These are phyloP conservation scores for Rhorus exstirpatorius DNA, from an alignment of 2,888 invertebrate genomes.

Conservation along the genomic window DNA sequence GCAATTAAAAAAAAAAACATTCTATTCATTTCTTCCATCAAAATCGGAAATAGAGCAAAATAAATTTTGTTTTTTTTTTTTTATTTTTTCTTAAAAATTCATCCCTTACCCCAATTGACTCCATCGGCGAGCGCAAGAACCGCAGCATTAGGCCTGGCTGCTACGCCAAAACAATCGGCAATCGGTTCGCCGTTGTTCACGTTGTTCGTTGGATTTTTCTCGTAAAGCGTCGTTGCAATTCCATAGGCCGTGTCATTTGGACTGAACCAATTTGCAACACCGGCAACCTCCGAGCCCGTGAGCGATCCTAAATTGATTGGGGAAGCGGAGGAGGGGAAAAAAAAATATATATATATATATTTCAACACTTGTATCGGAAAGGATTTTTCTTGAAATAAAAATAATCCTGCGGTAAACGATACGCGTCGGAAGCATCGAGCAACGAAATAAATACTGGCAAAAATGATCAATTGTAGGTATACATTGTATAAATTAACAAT, in stretches of 20 bases:
- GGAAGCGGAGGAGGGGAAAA: too few relatives aligned
- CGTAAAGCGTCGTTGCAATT: constrained; percentile 93
- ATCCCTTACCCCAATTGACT: constrained; percentile 93
- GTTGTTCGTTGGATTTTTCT: constrained; percentile 92
- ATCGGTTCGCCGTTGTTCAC: constrained; percentile 92
- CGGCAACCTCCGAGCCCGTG: constrained; percentile 76
- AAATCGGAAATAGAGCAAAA: background rate
- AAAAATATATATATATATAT: background rate
- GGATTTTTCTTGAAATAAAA: too few relatives aligned
- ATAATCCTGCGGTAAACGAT: constrained; percentile 54
- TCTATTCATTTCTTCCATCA: background rate
- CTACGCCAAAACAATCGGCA: constrained; percentile 95
- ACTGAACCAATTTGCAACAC: constrained; percentile 87
- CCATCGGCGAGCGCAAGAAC: constrained; percentile 95
- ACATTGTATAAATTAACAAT: too few relatives aligned
- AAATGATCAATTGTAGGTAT: background rate
- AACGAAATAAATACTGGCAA: constrained; percentile 30
- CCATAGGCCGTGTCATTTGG: constrained; percentile 89
- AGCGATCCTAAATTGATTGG: constrained; percentile 61
- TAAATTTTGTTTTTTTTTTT: background rate
- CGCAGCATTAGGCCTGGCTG: constrained; percentile 91
- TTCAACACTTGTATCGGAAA: too few relatives aligned
- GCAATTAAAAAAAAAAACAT: background rate
- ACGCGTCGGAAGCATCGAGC: constrained; percentile 52
- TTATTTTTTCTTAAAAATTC: background rate